Evolutionary conservation across 2,888 invertebrate genomes (phyloP).

Genomic region (Apomyelois bistriatella): DNA sequence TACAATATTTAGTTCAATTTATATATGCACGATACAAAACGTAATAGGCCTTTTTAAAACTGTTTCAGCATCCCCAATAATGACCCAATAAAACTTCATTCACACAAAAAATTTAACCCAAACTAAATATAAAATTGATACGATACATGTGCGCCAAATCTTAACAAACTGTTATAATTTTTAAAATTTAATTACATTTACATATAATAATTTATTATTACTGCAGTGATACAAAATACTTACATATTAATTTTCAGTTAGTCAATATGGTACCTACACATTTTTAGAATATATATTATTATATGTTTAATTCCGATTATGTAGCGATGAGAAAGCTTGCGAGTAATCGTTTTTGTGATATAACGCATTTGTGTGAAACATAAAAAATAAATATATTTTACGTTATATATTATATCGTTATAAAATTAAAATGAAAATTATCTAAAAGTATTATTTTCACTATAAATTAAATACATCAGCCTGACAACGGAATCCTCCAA

Average conservation of each 20-base stretch:
- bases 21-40: neutral
- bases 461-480: constrained; percentile 5
- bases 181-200: constrained; percentile 6
- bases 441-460: neutral
- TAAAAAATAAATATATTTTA: neutral
- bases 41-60: neutral
- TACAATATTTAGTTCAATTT: too few species aligned
- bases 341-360: constrained; percentile 5
- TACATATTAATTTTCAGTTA: constrained; percentile 6
- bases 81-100: neutral
- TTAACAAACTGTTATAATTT: neutral
- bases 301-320: neutral
- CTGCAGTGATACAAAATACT: constrained; percentile 10
- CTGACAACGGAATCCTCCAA: neutral
- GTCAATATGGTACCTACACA: constrained; percentile 5
- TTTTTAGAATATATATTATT: constrained; percentile 7
- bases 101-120: neutral
- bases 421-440: neutral
- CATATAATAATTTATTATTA: constrained; percentile 8
- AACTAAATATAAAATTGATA: constrained; percentile 5
- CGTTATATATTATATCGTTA: neutral
- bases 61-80: neutral
- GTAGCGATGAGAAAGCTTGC: constrained; percentile 7
- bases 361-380: neutral
- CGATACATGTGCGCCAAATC: neutral